A percentile compares a stretch with the other conserved stretches of the same genome.
Evolutionary conservation across 2,113 vertebrate species (phyloP).

Genomic region (Holacanthus passer): DNA sequence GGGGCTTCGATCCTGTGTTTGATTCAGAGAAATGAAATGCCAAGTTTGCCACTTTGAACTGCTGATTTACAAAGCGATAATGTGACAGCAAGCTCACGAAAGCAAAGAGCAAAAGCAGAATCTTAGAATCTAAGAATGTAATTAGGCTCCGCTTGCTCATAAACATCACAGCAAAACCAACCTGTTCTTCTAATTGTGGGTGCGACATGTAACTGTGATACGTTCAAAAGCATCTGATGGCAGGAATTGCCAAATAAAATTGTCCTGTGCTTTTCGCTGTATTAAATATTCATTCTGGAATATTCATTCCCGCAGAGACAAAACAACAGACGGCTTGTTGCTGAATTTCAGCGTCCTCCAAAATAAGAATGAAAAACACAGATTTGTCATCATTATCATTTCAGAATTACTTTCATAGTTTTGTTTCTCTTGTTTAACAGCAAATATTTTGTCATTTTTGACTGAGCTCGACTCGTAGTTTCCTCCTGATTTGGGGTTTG

Average conservation of each 20-base stretch:
- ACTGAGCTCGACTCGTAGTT: no score
- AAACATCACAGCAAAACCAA: not conserved
- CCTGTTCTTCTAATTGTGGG: no score
- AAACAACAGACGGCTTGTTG: no score
- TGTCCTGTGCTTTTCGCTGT: not conserved
- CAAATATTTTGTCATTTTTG: no score
- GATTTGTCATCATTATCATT: no score
- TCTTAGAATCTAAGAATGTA: not conserved
- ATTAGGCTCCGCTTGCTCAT: not conserved
- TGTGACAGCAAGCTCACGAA: not conserved
- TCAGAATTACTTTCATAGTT: no score
- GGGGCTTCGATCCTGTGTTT: not conserved
- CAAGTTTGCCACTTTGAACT: not conserved
- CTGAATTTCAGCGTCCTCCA: no score
- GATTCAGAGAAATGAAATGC: constrained; percentile 1
- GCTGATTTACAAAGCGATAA: not conserved
- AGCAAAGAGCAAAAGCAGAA: not conserved
- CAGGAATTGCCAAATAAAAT: not conserved
- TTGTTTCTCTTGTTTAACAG: no score
- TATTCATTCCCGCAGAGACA: no score
- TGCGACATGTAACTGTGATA: not conserved
- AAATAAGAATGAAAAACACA: no score
- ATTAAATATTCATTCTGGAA: not conserved
- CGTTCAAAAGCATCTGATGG: not conserved
- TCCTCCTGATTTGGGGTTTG: no score